These are phyloP conservation scores for Gnathonemus echidnorhynchus DNA, from an alignment of 2,113 vertebrate genomes.

Conservation along the genomic window DNA sequence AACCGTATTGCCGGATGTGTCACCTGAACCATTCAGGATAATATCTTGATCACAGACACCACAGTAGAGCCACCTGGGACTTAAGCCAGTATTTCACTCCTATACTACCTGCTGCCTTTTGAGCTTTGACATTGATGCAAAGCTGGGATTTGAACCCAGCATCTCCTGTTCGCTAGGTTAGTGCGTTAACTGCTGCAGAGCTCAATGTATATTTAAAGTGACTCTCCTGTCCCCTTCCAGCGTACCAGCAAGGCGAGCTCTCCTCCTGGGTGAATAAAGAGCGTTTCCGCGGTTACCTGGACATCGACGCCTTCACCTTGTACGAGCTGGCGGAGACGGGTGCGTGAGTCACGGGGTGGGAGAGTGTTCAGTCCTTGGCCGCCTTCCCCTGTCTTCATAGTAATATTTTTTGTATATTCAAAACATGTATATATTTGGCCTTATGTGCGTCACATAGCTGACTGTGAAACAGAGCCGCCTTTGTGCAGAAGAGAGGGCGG, in stretches of 20 bases:
- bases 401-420: constrained; percentile 14
- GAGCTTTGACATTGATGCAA: neutral
- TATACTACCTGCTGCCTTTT: neutral
- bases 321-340: constrained; percentile 97
- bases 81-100: neutral
- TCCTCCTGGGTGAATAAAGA: constrained; percentile 90
- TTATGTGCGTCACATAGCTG: neutral
- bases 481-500: neutral
- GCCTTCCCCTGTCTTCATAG: neutral
- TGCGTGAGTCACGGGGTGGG: constrained; percentile 32
- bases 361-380: too few species aligned
- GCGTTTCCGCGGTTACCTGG: constrained; percentile 86
- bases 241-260: constrained; percentile 88
- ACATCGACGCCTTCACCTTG: constrained; percentile 85
- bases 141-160: neutral
- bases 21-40: neutral
- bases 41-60: neutral
- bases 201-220: neutral
- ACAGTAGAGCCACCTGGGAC: neutral
- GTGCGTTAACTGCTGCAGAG: neutral
- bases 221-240: constrained; percentile 51
- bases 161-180: neutral
- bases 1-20: neutral
- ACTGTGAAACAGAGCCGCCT: neutral
- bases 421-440: neutral